phyloP scores from a whole-genome alignment of 2,797 vertebrate genomes.

The Takifugu rubripes region DNA sequence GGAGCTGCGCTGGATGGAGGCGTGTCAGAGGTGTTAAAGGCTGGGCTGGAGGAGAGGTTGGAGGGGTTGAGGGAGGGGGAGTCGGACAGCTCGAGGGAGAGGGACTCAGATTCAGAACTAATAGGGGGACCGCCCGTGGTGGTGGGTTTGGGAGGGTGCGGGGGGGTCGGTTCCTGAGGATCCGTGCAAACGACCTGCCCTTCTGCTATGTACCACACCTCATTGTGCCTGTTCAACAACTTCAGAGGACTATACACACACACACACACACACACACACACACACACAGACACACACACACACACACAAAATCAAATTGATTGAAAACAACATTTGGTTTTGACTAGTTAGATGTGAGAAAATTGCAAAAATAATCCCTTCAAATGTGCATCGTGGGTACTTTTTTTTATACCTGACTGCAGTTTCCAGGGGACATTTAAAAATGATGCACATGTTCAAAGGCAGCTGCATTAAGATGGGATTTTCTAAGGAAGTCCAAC shows the following conservation, averaged over 20 bases:
- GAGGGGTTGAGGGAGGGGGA: not conserved
- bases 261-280: slow-evolving; percentile 22
- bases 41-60: no score
- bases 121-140: not conserved
- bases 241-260: slow-evolving; percentile 67
- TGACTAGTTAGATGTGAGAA: no score
- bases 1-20: no score
- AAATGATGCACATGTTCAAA: no score
- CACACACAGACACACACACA: slow-evolving; percentile 6
- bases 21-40: no score
- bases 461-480: no score
- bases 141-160: slow-evolving; percentile 33
- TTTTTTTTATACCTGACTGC: no score
- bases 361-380: no score
- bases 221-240: slow-evolving; percentile 78
- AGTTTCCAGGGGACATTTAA: no score
- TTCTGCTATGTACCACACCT: slow-evolving; percentile 78
- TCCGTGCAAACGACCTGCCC: slow-evolving; percentile 65
- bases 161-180: slow-evolving; percentile 59
- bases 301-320: not conserved
- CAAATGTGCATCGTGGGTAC: no score
- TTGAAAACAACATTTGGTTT: not conserved
- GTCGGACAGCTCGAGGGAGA: slow-evolving; percentile 33
- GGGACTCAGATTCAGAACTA: slow-evolving; percentile 4
- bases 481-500: no score